Conservation (phyloP, 2,113 vertebrate species). For the Archilochus colubris region DNA sequence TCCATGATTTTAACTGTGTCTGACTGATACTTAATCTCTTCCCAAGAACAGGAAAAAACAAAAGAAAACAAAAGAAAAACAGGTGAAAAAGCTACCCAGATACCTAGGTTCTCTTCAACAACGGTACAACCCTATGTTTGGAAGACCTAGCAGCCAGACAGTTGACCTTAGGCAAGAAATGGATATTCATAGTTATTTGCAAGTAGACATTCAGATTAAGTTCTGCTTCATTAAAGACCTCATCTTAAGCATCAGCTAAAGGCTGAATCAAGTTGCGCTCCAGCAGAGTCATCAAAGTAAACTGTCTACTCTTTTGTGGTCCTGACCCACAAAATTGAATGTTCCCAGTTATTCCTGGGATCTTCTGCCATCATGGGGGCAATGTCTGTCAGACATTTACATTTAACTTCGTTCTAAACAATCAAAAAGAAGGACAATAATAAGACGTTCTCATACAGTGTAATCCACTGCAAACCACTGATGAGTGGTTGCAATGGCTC, state of each 20-base stretch:
- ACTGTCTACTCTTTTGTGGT: neutral
- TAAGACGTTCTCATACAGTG: neutral
- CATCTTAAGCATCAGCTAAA: neutral
- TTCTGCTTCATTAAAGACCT: neutral
- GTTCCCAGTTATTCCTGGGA: neutral
- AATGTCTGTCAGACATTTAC: neutral
- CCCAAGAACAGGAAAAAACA: neutral
- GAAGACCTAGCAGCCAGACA: neutral
- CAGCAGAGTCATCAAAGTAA: neutral
- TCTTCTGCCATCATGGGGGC: neutral
- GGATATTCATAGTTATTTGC: neutral
- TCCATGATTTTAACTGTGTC: neutral
- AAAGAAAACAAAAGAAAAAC: too few relatives aligned
- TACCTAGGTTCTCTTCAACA: neutral
- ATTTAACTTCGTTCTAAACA: neutral
- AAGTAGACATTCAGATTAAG: neutral
- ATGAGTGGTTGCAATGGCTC: neutral
- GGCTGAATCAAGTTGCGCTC: neutral
- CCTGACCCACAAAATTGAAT: neutral
- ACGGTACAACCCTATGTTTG: neutral
- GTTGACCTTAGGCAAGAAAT: neutral
- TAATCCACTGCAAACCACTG: neutral
- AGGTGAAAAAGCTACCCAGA: neutral
- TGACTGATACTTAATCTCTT: neutral
- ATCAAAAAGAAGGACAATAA: neutral